A percentile compares a stretch with the other conserved stretches of the same genome.
These are phyloP conservation scores for Antitype chi DNA, from an alignment of 2,888 invertebrate genomes.

Conservation along the genomic window DNA sequence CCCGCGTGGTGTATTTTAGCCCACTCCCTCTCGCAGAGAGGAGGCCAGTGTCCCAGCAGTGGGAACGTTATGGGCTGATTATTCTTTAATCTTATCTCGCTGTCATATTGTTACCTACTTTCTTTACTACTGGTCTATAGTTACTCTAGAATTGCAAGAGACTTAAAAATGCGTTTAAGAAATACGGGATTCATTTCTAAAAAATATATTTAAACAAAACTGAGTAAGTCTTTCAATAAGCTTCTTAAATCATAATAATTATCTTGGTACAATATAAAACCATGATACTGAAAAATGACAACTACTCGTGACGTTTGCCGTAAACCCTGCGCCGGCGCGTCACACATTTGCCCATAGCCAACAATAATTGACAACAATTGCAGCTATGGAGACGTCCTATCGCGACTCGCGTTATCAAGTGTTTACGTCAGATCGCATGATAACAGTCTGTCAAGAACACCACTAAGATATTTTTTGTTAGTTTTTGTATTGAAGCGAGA, in stretches of 20 bases:
- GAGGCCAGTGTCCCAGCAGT: no score
- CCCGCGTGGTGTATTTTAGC: no score
- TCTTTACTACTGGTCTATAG: no score
- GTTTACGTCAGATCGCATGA: slow-evolving; percentile 69
- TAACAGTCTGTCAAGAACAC: slow-evolving; percentile 62
- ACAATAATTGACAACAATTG: slow-evolving; percentile 56
- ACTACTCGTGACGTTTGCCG: neutral
- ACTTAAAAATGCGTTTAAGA: neutral
- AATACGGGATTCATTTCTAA: no score
- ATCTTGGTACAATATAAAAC: neutral
- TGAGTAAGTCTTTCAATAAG: neutral
- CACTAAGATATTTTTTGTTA: slow-evolving; percentile 70
- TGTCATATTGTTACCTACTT: neutral
- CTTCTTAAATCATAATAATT: neutral
- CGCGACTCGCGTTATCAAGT: slow-evolving; percentile 58
- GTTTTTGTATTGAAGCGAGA: slow-evolving; percentile 73
- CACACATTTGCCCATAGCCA: slow-evolving; percentile 29
- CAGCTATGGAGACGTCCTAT: slow-evolving; percentile 50
- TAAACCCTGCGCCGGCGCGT: neutral
- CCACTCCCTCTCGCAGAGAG: no score
- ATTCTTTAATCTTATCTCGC: neutral
- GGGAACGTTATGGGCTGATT: no score
- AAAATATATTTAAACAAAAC: no score
- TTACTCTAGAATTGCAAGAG: neutral
- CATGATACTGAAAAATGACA: neutral